Conservation (phyloP, 2,113 vertebrate genomes). For the Epinephelus lanceolatus region DNA sequence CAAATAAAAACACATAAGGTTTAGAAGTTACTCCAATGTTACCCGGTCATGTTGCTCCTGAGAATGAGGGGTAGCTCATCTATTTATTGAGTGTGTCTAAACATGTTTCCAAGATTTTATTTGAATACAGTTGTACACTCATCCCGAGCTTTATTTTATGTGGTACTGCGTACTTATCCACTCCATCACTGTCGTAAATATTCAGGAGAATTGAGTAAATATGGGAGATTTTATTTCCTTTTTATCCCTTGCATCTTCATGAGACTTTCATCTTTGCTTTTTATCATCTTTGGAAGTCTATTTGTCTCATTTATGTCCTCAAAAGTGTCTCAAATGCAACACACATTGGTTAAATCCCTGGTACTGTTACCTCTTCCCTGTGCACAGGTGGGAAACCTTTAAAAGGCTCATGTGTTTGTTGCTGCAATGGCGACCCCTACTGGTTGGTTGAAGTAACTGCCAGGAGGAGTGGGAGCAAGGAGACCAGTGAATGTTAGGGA, state of each 20-base stretch:
- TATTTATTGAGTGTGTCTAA: slow-evolving; percentile 37
- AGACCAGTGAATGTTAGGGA: neutral
- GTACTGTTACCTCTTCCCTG: neutral
- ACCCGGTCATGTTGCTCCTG: neutral
- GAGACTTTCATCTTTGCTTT: slow-evolving; percentile 3
- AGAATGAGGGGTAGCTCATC: slow-evolving; percentile 5
- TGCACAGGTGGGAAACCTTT: neutral
- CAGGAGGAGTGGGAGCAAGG: neutral
- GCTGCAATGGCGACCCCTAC: neutral
- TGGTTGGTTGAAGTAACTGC: neutral
- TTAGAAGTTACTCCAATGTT: slow-evolving; percentile 25
- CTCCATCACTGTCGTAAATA: neutral
- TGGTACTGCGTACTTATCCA: slow-evolving; percentile 13
- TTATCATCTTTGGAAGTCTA: slow-evolving; percentile 7
- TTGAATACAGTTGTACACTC: slow-evolving; percentile 14
- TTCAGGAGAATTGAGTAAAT: neutral
- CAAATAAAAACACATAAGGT: slow-evolving; percentile 13
- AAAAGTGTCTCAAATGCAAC: neutral
- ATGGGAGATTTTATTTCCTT: neutral
- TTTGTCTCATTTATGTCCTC: slow-evolving; percentile 8
- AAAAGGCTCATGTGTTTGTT: neutral
- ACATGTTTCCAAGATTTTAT: slow-evolving; percentile 20
- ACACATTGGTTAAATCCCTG: neutral
- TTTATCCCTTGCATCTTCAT: neutral
- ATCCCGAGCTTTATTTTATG: slow-evolving; percentile 19